phyloP scores from a whole-genome alignment of 1,140 invertebrate species.

The Drosophila pseudoobscura region DNA sequence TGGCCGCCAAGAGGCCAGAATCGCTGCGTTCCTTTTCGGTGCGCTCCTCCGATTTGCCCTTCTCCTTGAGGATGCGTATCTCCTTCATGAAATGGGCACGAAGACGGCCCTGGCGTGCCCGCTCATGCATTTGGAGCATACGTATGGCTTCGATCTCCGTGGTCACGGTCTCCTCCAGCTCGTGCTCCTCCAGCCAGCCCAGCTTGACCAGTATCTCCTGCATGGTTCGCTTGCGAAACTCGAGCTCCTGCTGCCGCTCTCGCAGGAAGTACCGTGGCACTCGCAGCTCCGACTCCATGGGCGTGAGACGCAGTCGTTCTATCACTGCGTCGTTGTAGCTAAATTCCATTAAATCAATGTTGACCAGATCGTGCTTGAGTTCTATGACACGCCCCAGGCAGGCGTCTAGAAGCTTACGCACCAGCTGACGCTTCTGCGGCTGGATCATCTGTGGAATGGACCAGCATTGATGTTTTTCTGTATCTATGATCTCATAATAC shows the following conservation, averaged over 20 bases:
- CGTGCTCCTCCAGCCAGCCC: slow-evolving; percentile 87
- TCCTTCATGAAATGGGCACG: slow-evolving; percentile 96
- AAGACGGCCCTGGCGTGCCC: slow-evolving; percentile 93
- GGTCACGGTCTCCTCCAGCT: slow-evolving; percentile 86
- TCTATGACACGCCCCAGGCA: slow-evolving; percentile 91
- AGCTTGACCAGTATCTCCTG: slow-evolving; percentile 87
- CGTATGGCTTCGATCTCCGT: slow-evolving; percentile 92
- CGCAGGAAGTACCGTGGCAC: slow-evolving; percentile 88
- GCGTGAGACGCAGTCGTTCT: slow-evolving; percentile 86
- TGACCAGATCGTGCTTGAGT: slow-evolving; percentile 93
- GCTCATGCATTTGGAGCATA: slow-evolving; percentile 94
- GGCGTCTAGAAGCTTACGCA: slow-evolving; percentile 91
- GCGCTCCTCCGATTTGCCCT: slow-evolving; percentile 86
- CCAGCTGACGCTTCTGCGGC: slow-evolving; percentile 93
- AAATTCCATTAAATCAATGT: slow-evolving; percentile 92
- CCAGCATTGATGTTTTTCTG: not conserved
- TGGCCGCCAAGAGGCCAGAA: slow-evolving; percentile 86
- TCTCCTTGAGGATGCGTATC: slow-evolving; percentile 90
- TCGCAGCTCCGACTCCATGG: slow-evolving; percentile 87
- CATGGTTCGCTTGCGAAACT: slow-evolving; percentile 86
- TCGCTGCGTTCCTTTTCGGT: slow-evolving; percentile 85
- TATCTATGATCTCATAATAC: not conserved
- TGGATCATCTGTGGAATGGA: slow-evolving; percentile 88
- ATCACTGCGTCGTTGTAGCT: slow-evolving; percentile 93
- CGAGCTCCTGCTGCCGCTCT: slow-evolving; percentile 87